Evolutionary conservation across 2,797 vertebrate species (phyloP).

Genomic region (Tarsius wallacei): DNA sequence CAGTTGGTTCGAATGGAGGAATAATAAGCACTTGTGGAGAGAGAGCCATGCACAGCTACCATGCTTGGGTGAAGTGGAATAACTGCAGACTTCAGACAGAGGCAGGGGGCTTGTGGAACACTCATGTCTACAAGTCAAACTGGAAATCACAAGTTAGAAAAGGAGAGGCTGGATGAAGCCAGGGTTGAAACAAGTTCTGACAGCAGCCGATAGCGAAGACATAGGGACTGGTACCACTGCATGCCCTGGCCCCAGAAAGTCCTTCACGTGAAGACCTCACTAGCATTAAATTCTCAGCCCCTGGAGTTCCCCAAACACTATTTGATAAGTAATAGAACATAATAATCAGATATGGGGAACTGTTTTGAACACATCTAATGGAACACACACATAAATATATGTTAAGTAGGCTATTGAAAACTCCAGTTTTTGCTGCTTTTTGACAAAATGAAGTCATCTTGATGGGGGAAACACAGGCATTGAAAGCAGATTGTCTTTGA

Average conservation of each 20-base stretch:
- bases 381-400: neutral
- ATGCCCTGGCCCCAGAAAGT: neutral
- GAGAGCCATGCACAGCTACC: neutral
- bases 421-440: neutral
- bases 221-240: neutral
- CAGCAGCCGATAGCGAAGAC: too few relatives aligned
- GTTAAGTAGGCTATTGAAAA: neutral
- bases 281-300: neutral
- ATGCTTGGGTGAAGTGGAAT: neutral
- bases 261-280: neutral
- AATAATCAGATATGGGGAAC: neutral
- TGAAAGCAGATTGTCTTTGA: constrained; percentile 3
- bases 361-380: neutral
- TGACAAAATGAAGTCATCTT: neutral
- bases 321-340: too few relatives aligned
- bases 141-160: neutral
- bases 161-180: neutral
- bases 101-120: neutral
- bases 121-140: neutral
- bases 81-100: neutral
- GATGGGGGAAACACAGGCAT: neutral
- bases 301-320: neutral
- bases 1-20: neutral
- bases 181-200: neutral
- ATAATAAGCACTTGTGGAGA: neutral